A percentile compares a stretch with the other conserved stretches of the same genome.
These are phyloP conservation scores for Drosophila anomelani DNA, from an alignment of 2,888 invertebrate genomes.

Conservation along the genomic window DNA sequence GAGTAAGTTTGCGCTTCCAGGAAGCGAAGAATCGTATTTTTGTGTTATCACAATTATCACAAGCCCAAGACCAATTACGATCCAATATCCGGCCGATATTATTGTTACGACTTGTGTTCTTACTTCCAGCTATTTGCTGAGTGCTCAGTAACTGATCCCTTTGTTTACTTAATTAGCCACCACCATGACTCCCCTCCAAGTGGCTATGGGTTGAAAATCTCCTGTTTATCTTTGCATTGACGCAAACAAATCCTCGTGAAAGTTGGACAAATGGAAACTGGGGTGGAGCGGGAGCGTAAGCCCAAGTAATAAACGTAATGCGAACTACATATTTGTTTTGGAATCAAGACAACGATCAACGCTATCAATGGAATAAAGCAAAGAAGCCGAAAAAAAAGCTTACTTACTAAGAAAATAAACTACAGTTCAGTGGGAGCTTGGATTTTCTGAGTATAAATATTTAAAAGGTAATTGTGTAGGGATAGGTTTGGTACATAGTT, in stretches of 20 bases:
- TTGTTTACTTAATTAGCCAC: conserved; percentile 26
- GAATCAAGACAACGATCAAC: conserved; percentile 36
- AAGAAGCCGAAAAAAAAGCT: background rate
- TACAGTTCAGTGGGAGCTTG: background rate
- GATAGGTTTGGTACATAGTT: no score
- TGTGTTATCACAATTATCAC: conserved; percentile 8
- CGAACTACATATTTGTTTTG: conserved; percentile 52
- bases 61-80: conserved; percentile 10
- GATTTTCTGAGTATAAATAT: no score
- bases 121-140: conserved; percentile 12
- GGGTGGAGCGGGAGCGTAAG: conserved; percentile 29
- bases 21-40: conserved; percentile 13
- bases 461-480: background rate
- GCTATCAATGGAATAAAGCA: conserved; percentile 50
- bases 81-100: conserved; percentile 20
- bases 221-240: conserved; percentile 58
- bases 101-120: conserved; percentile 23
- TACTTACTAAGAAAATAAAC: conserved; percentile 6
- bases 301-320: conserved; percentile 44
- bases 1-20: background rate
- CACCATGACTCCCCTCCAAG: conserved; percentile 8
- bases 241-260: conserved; percentile 34
- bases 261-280: conserved; percentile 4
- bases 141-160: conserved; percentile 4
- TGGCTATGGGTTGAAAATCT: background rate